Base-by-base conservation (phyloP, 2,888 invertebrate genomes). In the Dryobotodes eremita region DNA sequence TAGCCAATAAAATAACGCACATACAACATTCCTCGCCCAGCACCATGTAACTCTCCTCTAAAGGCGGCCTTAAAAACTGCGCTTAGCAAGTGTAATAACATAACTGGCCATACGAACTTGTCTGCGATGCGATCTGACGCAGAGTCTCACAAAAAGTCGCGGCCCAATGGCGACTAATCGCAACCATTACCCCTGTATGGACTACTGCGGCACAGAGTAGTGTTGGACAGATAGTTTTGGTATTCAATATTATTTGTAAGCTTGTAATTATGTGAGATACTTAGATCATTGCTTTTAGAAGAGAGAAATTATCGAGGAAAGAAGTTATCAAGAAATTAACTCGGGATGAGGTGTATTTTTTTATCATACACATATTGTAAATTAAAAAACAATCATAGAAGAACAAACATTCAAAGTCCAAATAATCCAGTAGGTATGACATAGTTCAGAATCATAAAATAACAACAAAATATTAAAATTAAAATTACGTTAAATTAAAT, bases 111-210 rank as follows among this genome's bases (percentile, higher is more conserved):
- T 77, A 80, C 68, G 75, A 83, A 83, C 89, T 84, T 75, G 85
- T 82, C 77, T 82, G 86, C 86, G 88, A 91, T 90, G 76, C 83
- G 79, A 89, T 90, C 90, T 88, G 86, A 84, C 85, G 85, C 82
- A 82, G 78, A 79, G 79, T 75, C 75, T 84, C 84, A 88, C 88
- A 92, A 92, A 91, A 92, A 92, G 82, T 87, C 83, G 85, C 86
- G 79, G 77, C 75, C 78, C 82, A 86, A 88, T 89, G 85, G 81
- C 92, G 84, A 87, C 91, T 92, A 92, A 92, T 92, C 92, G 91
- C 78, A 69, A 84, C 87, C 86, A 92, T 92, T 92, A 91, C 79
- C 89, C 86, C 79, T 83, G 79, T 89, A 89, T 90, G 91, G 92
- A 78, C 80, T 77, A 79, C 80, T 61, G 78, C 13, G 36, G 3